Base-by-base conservation (phyloP, 2,113 vertebrate genomes). In the Alces alces region DNA sequence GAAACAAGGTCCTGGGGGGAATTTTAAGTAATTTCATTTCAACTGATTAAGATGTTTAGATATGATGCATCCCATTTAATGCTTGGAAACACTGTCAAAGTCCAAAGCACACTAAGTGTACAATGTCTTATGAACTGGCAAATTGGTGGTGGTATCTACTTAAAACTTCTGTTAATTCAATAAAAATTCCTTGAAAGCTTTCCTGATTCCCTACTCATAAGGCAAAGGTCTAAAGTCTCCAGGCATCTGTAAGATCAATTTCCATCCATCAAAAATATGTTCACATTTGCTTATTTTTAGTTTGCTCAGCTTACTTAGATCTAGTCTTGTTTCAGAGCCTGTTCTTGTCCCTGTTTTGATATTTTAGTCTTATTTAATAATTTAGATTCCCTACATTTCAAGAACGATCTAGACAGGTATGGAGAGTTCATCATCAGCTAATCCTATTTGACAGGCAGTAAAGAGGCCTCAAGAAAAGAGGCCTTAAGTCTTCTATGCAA, bases 21-120 rank as follows among this genome's bases (percentile, higher is more conserved):
- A 91, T 97, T 97, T 94, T 95, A 97, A 97, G 90, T 97, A n/a
- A 96, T 97, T 97, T 98, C 64, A 97, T 98, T 98, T 98, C 82
- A 97, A 79, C 88, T 92, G 95, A 87, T 97, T 97, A 98, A 98
- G 89, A 70, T 91, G n/a, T 47, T 97, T 79, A 92, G 94, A 83
- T 87, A 95, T 11, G 82, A 45, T 16, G 39, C 45, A 39, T 97
- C 57, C 78, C 3, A 57, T 89, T 88, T 98, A 96, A 60, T 96
- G 17, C 66, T 97, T 97, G 97, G 93, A 96, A 91, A 45, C 83
- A 93, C 64, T 97, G 92, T 96, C 73, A 28, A 97, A 60, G 66
- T 95, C 43, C 36, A 95, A 95, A 97, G 25, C 60, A 91, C n/a
- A 45, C 12, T 19, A 36, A 93, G 57, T 58, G 78, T 61, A 58